A percentile compares a stretch with the other conserved stretches of the same genome.
These are phyloP conservation scores for Nezara viridula DNA, from an alignment of 2,888 invertebrate genomes.

Conservation along the genomic window DNA sequence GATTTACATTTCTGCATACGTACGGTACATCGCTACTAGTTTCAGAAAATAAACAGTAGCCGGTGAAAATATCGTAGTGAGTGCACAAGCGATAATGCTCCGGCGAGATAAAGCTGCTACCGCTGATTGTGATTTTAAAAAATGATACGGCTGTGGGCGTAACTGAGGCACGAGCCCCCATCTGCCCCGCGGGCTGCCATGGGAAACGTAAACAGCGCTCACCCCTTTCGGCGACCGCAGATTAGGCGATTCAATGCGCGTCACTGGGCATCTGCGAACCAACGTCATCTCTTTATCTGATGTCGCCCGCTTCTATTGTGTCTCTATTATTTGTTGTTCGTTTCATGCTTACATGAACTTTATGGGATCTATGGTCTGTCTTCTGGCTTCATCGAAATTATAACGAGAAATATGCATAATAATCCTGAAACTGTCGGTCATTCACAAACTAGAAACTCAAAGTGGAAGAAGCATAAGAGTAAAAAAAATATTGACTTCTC, in stretches of 20 bases:
- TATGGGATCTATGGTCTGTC: neutral
- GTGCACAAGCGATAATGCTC: neutral
- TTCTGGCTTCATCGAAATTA: neutral
- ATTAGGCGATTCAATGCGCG: constrained; percentile 54
- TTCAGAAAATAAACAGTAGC: neutral
- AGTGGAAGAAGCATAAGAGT: too few relatives aligned
- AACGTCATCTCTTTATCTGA: constrained; percentile 37
- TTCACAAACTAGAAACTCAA: too few relatives aligned
- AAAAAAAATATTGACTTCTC: too few relatives aligned
- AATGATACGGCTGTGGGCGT: constrained; percentile 35
- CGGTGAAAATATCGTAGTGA: neutral
- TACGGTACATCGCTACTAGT: neutral
- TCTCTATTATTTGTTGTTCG: constrained; percentile 19
- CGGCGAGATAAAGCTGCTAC: neutral
- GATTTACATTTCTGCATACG: too few relatives aligned
- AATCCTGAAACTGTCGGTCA: too few relatives aligned
- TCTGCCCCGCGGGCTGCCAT: constrained; percentile 28
- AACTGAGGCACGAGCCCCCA: neutral
- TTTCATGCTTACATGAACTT: constrained; percentile 31
- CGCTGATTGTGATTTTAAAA: neutral
- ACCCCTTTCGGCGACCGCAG: constrained; percentile 54
- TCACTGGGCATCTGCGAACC: constrained; percentile 53
- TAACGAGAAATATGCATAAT: too few relatives aligned
- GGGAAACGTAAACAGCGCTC: constrained; percentile 56
- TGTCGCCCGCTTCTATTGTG: neutral